Base-by-base conservation (phyloP, 2,113 vertebrate genomes). In the Varanus salvator region DNA sequence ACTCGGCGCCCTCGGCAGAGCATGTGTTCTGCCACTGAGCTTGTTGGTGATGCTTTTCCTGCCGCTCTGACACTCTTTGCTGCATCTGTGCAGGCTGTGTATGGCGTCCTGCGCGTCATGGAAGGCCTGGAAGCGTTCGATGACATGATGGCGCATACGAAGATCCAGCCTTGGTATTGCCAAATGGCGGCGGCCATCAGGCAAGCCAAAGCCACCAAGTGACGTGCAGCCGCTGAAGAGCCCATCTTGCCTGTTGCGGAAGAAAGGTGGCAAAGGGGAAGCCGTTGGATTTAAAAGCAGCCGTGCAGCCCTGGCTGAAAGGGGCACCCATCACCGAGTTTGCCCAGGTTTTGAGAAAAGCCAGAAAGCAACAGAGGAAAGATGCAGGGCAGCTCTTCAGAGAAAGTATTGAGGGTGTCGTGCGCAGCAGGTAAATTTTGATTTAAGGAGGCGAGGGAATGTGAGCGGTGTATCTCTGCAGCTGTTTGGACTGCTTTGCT, bases 81-180 rank as follows among this genome's bases (percentile, higher is more conserved):
- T 87, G 38, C 68, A 17, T 25, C 15, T 9, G 6, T 90, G 17
- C 93, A 99, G 99, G 98, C 98, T 0, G 99, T 99, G 90, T 99
- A 98, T 0, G 99, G 99, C 0, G 98, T 99, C 14, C 98, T 99
- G n/a, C 96, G 98, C 0, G 99, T 99, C 78, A 99, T 99, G 99
- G 99, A 99, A 86, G 99, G 98, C 1, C 97, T 99, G 92, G 96
- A 99, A 96, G 98, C 99, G 15, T 99, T 99, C 8, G 97, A 98
- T 0, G 99, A 99, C 96, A 98, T 99, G 98, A 99, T 99, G 98
- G 90, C 66, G 19, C 98, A 99, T 95, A 98, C 98, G 60, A 98
- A 94, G 90, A 97, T 99, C 90, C 97, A 98, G 76, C 92, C 94
- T 86, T 99, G 99, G 99, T 99, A 99, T 96, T 92, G 92, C 52